Evolutionary conservation across 2,888 invertebrate species (phyloP).

Genomic region (Augiades crinisus): DNA sequence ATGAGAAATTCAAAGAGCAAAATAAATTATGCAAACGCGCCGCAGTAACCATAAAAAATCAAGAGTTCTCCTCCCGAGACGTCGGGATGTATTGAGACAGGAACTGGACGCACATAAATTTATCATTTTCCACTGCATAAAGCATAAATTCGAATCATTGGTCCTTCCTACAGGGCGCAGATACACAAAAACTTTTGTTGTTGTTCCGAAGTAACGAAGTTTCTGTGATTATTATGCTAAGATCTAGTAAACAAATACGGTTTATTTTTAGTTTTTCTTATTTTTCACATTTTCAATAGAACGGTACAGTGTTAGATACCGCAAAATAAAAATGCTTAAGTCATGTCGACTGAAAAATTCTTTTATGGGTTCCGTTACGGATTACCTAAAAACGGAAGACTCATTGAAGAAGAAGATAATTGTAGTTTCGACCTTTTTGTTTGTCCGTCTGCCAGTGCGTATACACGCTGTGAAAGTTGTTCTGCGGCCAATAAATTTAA

Average conservation of each 20-base stretch:
- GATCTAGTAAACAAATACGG: conserved; percentile 21
- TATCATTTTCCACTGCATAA: conserved; percentile 80
- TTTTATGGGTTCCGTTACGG: too few species aligned
- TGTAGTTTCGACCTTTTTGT: too few species aligned
- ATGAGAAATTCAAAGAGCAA: conserved; percentile 37
- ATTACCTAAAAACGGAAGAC: too few species aligned
- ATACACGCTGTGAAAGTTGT: too few species aligned
- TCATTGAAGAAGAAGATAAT: too few species aligned
- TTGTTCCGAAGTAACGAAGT: conserved; percentile 19
- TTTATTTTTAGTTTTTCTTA: conserved; percentile 1
- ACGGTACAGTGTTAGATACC: too few species aligned
- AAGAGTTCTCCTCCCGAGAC: conserved; percentile 52
- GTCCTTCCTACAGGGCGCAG: conserved; percentile 58
- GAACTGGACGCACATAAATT: conserved; percentile 78
- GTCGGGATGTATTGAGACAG: conserved; percentile 57
- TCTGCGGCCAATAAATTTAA: too few species aligned
- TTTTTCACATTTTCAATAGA: not conserved
- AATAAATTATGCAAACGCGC: conserved; percentile 70
- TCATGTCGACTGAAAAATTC: too few species aligned
- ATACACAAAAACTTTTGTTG: conserved; percentile 40
- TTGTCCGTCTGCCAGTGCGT: too few species aligned
- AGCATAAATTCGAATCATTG: conserved; percentile 79
- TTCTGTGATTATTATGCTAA: conserved; percentile 15
- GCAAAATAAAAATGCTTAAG: too few species aligned
- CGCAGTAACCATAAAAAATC: conserved; percentile 71